Evolutionary conservation across 2,888 invertebrate species (phyloP).

Genomic region (Stegophylla sp.): DNA sequence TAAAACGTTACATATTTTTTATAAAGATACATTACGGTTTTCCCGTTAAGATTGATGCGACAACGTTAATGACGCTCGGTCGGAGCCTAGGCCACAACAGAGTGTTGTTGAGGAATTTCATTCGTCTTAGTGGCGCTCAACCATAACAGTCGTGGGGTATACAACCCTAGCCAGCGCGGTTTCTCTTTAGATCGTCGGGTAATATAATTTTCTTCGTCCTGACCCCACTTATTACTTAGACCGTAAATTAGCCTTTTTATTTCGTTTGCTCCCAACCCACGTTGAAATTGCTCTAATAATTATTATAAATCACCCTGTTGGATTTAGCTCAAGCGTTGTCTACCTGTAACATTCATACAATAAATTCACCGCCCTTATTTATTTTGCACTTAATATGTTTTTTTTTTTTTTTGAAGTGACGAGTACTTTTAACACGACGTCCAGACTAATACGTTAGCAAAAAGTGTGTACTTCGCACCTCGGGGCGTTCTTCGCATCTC

Average conservation of each 20-base stretch:
- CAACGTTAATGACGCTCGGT: conserved; percentile 46
- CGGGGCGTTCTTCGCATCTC: too few relatives aligned
- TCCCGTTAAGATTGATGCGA: conserved; percentile 26
- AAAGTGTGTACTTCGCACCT: too few relatives aligned
- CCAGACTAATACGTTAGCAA: too few relatives aligned
- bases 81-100: not conserved
- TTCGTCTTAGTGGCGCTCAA: conserved; percentile 42
- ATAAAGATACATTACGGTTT: not conserved
- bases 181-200: conserved; percentile 27
- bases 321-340: not conserved
- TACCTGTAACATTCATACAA: not conserved
- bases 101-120: conserved; percentile 37
- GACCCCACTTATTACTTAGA: conserved; percentile 14
- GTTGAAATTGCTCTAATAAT: conserved; percentile 13
- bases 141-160: conserved; percentile 18
- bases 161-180: not conserved
- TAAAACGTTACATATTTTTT: not conserved
- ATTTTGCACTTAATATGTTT: too few relatives aligned
- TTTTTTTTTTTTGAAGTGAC: too few relatives aligned
- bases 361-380: not conserved
- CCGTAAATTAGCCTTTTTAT: conserved; percentile 39
- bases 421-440: too few relatives aligned
- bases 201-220: conserved; percentile 46
- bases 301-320: not conserved
- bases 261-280: not conserved